Evolutionary conservation across 2,797 vertebrate genomes (phyloP), one percentile per base, ranked within the genome.

Genomic region (Otolemur crassicaudatus): DNA sequence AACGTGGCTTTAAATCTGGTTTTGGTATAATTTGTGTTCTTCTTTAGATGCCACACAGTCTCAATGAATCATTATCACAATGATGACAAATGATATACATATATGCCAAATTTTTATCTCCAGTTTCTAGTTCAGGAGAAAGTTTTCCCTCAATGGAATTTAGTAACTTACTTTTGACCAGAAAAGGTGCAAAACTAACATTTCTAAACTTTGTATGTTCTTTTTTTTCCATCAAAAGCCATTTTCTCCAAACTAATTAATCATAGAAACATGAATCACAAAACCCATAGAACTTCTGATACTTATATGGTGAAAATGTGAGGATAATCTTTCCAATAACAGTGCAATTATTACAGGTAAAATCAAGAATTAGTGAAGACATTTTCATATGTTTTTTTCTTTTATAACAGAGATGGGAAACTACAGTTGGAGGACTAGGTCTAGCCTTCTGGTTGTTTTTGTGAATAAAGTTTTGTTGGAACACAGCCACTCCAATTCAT

Each of bases 401-500:
- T 77, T 34, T 5, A 6, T 22, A 77, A 77, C 22, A 43, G 12
- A 10, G 27, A 31, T 61, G 20, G 75, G 4, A 8, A 86, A 53
- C 14, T 65, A 4, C 5, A 73, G n/a, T 88, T 17, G n/a, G 22
- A 20, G 31, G 43, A n/a, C 60, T 25, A 81, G 70, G 72, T 27
- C n/a, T 56, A 16, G 14, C 31, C n/a, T 65, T 37, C 7, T 53
- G 37, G 27, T 56, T 84, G 37, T 31, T 90, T 94, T 49, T 82
- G 61, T 80, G 76, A 69, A 89, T 76, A 65, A 76, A 76, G 37
- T 72, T 85, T 89, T 49, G 2, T 27, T 96, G 84, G 79, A 89
- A 85, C 25, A 70, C 2, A 16, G 37, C 27, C 25, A 43, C 31
- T 29, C 14, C 3, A 77, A 6, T 63, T 80, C 29, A 86, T 43